phyloP scores from a whole-genome alignment of 2,113 vertebrate genomes.

The Eudyptes chrysolophus region DNA sequence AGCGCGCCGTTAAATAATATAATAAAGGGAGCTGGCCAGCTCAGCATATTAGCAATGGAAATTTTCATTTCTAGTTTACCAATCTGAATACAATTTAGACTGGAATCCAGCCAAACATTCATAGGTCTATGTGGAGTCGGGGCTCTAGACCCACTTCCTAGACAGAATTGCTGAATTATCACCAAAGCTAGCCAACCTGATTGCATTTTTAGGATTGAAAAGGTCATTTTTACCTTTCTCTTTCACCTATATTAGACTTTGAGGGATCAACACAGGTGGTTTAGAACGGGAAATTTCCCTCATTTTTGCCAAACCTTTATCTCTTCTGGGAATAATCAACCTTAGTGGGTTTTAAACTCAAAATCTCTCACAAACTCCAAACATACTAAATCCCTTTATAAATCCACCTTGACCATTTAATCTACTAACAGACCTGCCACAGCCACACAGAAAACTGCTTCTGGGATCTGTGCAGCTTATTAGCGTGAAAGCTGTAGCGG shows the following conservation, averaged over 20 bases:
- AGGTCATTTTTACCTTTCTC: background rate
- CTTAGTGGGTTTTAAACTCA: background rate
- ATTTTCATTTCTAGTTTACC: background rate
- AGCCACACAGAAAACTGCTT: background rate
- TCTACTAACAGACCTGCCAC: conserved; percentile 1
- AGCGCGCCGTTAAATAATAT: background rate
- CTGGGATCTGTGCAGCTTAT: background rate
- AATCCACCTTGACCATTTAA: background rate
- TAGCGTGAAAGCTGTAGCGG: background rate
- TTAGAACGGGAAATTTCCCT: background rate
- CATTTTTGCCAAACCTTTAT: background rate
- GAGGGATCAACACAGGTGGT: background rate
- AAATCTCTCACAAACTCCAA: conserved; percentile 15
- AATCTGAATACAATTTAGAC: background rate
- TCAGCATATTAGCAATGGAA: background rate
- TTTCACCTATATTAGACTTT: background rate
- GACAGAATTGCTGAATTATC: background rate
- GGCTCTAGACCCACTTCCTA: background rate
- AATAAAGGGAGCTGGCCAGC: background rate
- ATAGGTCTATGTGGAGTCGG: background rate
- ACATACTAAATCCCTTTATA: conserved; percentile 5
- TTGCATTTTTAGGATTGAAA: background rate
- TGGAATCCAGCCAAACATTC: background rate
- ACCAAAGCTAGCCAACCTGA: background rate
- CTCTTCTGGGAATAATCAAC: conserved; percentile 4